phyloP scores from a whole-genome alignment of 2,113 vertebrate species.

The Maccullochella peelii region DNA sequence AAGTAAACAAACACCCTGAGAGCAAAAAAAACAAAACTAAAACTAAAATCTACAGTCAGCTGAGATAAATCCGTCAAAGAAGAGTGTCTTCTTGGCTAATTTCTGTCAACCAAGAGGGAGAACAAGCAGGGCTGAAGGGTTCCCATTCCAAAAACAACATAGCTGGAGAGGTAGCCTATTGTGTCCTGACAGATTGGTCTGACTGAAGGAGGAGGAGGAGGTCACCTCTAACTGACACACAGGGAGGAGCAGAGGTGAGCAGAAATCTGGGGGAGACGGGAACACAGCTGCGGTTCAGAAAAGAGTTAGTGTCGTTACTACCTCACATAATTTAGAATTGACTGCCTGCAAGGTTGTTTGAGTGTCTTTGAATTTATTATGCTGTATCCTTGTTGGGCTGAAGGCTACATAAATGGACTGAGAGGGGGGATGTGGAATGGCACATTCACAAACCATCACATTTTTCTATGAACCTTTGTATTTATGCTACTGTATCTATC shows the following conservation, averaged over 20 bases:
- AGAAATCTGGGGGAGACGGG: constrained; percentile 74
- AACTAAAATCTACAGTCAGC: constrained; percentile 71
- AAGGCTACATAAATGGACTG: constrained; percentile 10
- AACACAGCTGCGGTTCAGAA: constrained; percentile 77
- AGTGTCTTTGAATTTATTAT: constrained; percentile 31
- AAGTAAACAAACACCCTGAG: constrained; percentile 42
- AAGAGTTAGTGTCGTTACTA: constrained; percentile 62
- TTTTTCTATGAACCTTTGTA: not conserved
- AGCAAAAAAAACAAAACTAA: not conserved
- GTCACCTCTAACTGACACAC: constrained; percentile 72
- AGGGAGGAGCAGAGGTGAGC: constrained; percentile 79
- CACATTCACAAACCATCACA: constrained; percentile 4
- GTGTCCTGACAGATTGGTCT: constrained; percentile 88
- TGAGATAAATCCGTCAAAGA: constrained; percentile 84
- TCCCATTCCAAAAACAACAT: constrained; percentile 92
- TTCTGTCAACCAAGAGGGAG: constrained; percentile 89
- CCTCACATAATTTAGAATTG: constrained; percentile 55
- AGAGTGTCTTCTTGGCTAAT: constrained; percentile 86
- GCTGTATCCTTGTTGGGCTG: not conserved
- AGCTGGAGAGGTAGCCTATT: constrained; percentile 85
- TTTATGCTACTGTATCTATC: not conserved
- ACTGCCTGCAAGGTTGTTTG: constrained; percentile 32
- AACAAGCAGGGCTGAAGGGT: constrained; percentile 85
- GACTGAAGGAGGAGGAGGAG: constrained; percentile 73
- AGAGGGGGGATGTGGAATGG: not conserved